Conservation (phyloP, 2,888 invertebrate genomes). For the Prenolepis imparis region DNA sequence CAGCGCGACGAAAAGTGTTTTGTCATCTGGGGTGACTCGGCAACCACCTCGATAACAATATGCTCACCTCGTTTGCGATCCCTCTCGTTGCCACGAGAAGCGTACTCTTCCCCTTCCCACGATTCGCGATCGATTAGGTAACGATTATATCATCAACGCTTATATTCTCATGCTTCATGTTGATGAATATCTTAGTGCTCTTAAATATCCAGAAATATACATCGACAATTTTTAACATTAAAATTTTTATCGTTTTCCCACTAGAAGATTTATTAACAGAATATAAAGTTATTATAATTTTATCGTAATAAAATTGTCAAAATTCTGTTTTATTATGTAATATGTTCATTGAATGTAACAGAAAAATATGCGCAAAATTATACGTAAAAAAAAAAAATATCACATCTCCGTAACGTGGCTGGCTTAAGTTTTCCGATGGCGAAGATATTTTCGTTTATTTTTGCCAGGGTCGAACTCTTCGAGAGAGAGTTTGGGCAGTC, state of each 20-base stretch:
- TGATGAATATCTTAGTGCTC: background rate
- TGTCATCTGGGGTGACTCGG: constrained; percentile 74
- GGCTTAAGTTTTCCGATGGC: constrained; percentile 79
- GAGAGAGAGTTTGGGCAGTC: constrained; percentile 74
- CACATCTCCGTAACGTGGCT: constrained; percentile 70
- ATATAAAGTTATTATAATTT: background rate
- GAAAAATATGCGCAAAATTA: constrained; percentile 59
- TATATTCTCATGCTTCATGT: background rate
- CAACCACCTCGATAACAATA: constrained; percentile 74
- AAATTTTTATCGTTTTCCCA: background rate
- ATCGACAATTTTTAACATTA: background rate
- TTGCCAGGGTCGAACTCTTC: constrained; percentile 56
- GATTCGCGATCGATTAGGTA: constrained; percentile 50
- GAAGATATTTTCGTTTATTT: constrained; percentile 80
- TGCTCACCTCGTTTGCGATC: constrained; percentile 71
- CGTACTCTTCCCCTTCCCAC: background rate
- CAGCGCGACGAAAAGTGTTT: constrained; percentile 78
- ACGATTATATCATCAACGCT: constrained; percentile 28
- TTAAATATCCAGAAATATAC: background rate
- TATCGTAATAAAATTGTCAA: background rate
- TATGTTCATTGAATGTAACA: constrained; percentile 3
- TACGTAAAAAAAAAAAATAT: constrained; percentile 77
- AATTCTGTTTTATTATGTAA: background rate
- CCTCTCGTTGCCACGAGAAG: constrained; percentile 58
- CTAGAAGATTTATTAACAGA: background rate